Evolutionary conservation across 2,797 vertebrate species (phyloP).

Genomic region (Salarias fasciatus): DNA sequence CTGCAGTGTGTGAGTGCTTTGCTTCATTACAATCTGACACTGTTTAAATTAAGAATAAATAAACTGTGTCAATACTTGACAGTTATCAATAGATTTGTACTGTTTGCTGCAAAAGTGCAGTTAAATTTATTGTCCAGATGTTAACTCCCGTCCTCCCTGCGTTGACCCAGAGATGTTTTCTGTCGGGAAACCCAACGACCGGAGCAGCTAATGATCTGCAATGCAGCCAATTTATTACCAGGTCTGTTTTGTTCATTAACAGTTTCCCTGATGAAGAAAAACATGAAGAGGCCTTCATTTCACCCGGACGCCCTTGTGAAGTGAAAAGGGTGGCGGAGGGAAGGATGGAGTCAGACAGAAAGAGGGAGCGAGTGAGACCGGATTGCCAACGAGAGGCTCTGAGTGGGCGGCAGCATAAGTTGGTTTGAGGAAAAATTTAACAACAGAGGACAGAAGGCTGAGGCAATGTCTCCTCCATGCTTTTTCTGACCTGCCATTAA

Average conservation of each 20-base stretch:
- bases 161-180: slow-evolving; percentile 6
- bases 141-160: slow-evolving; percentile 1
- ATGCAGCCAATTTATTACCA: slow-evolving; percentile 48
- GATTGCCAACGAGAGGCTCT: slow-evolving; percentile 38
- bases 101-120: no score
- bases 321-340: slow-evolving; percentile 38
- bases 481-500: slow-evolving; percentile 62
- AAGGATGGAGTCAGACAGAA: slow-evolving; percentile 20
- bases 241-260: slow-evolving; percentile 50
- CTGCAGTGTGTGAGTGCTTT: slow-evolving; percentile 33
- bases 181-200: slow-evolving; percentile 11
- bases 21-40: slow-evolving; percentile 32
- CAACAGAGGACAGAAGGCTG: slow-evolving; percentile 47
- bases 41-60: not conserved
- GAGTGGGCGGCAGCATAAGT: slow-evolving; percentile 62
- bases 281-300: slow-evolving; percentile 50
- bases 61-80: not conserved
- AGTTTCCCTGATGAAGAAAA: slow-evolving; percentile 49
- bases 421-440: slow-evolving; percentile 45
- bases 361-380: slow-evolving; percentile 14
- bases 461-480: slow-evolving; percentile 46
- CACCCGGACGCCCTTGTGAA: slow-evolving; percentile 48
- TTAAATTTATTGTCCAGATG: slow-evolving; percentile 1
- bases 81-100: not conserved
- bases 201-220: slow-evolving; percentile 56